Base-by-base conservation (phyloP, 1,140 invertebrate genomes). In the Asbolus verrucosus region DNA sequence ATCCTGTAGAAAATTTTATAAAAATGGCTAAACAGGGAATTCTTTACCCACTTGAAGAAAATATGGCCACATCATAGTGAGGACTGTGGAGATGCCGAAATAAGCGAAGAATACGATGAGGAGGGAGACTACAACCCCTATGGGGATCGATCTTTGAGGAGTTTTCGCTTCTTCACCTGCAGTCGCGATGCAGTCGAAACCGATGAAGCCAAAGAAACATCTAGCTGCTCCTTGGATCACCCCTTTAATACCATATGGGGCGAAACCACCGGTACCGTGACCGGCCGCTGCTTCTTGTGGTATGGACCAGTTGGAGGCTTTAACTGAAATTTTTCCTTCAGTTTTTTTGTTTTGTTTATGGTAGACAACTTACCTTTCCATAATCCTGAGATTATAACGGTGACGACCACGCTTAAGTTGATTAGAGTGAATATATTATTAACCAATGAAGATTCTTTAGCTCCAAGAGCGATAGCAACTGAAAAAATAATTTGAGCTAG, bases 201-300 rank as follows among this genome's bases (percentile, higher is more conserved):
- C 94, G 72, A 96, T 93, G 74, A 95, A 96, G 6, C 92, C 94
- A 80, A 94, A 97, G 79, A 97, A 97, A 81, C 94, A 96, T 6
- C 90, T 92, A 0, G 94, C 94, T 4, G 94, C 94, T 0, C 94
- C 94, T 36, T 87, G 87, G 59, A 94, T 89, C 11, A 94, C 87
- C 4, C 94, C 94, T 1, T 85, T 83, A 8, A 95, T 78, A 0
- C 94, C 94, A 79, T 88, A 95, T 0, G 94, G 94, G 6, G 90
- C 86, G 80, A 96, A 96, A 2, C 93, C 94, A 2, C 94, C 93
- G 1, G 76, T 77, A 5, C 91, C 91, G 70, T 84, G 87, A 24
- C 83, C 78, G 24, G 82, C 78, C 0, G 89, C 86, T 41, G 87
- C 83, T 0, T 83, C 78, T 13, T 85, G 84, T 0, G 85, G 81